A percentile compares a stretch with the other conserved stretches of the same genome.
Evolutionary conservation across 2,113 vertebrate genomes (phyloP).

Genomic region (Psammodynastes pulverulentus): DNA sequence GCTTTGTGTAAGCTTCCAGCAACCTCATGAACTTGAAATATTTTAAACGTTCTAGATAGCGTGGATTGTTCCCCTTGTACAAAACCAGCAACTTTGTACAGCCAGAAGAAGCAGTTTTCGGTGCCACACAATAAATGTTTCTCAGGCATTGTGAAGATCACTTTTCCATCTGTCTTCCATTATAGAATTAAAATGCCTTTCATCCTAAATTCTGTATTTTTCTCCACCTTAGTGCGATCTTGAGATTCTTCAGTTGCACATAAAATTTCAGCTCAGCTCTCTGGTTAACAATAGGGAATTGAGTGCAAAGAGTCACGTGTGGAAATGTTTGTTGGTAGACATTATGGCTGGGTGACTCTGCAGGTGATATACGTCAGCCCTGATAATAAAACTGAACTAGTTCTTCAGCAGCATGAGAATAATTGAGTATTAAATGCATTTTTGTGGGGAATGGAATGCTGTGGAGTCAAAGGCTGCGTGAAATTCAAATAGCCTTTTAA

Average conservation of each 20-base stretch:
- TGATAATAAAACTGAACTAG: not conserved
- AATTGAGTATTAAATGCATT: not conserved
- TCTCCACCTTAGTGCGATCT: too few species aligned
- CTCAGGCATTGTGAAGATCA: not conserved
- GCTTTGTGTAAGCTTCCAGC: not conserved
- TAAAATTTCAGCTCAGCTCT: not conserved
- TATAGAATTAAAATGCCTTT: not conserved
- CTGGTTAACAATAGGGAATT: not conserved
- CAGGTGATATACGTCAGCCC: not conserved
- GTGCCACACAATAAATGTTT: not conserved
- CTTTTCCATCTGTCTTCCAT: not conserved
- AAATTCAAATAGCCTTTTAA: not conserved
- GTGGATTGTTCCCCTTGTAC: not conserved
- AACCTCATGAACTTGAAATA: not conserved
- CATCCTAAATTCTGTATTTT: not conserved
- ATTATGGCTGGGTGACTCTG: not conserved
- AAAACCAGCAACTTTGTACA: not conserved
- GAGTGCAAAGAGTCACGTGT: not conserved
- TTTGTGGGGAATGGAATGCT: not conserved
- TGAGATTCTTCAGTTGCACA: not conserved
- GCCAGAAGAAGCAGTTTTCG: not conserved
- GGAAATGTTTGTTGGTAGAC: not conserved
- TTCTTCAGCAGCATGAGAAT: slow-evolving; percentile 7
- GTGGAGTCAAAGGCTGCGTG: not conserved
- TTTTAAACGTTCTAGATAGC: not conserved